Percentiles rank a stretch among this genome's conserved stretches.
Evolutionary conservation across 2,888 invertebrate genomes (phyloP).

Genomic region (Callimorpha dominula): DNA sequence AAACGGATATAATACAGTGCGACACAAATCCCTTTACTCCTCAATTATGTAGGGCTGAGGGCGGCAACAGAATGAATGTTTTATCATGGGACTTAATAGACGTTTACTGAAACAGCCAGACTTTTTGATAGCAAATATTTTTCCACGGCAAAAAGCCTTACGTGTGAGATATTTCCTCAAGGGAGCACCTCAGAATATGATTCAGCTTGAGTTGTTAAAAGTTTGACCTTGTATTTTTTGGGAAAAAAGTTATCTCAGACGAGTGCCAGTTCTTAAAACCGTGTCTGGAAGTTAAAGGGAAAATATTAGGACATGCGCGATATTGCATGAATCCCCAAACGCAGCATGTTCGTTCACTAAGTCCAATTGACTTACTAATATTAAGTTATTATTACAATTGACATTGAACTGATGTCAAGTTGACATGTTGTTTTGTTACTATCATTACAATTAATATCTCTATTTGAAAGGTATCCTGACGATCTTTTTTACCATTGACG

Average conservation of each 20-base stretch:
- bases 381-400: neutral
- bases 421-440: neutral
- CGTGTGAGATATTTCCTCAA: conserved; percentile 5
- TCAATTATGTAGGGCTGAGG: conserved; percentile 43
- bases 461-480: too few species aligned
- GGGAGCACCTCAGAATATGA: conserved; percentile 13
- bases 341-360: too few species aligned
- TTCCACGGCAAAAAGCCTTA: neutral
- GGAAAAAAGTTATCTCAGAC: neutral
- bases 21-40: conserved; percentile 40
- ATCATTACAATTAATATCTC: neutral
- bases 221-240: conserved; percentile 9
- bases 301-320: neutral
- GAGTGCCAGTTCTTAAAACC: neutral
- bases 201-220: conserved; percentile 14
- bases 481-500: neutral
- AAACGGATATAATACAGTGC: conserved; percentile 33
- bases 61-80: conserved; percentile 33
- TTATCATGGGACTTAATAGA: conserved; percentile 35
- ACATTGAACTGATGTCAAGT: neutral
- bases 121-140: conserved; percentile 16
- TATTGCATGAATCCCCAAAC: too few species aligned
- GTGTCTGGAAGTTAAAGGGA: neutral
- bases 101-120: conserved; percentile 14
- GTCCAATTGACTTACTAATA: too few species aligned